Conservation (phyloP, 23 tunicate species). For the Trididemnum clinides region DNA sequence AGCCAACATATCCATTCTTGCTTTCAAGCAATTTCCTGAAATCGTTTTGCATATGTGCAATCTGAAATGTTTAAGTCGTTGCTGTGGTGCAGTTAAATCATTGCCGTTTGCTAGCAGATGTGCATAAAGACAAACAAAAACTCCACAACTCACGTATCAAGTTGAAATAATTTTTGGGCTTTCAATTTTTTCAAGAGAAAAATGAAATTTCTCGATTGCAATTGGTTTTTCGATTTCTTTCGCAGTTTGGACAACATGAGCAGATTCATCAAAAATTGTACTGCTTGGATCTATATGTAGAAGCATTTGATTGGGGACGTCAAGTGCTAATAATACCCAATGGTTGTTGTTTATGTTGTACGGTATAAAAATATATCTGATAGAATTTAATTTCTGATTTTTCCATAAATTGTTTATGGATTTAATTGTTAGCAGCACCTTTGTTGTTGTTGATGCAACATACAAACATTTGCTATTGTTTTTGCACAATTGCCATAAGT, state of each 20-base stretch:
- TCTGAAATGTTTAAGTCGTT: too few species aligned
- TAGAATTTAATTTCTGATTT: not conserved
- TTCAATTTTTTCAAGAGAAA: not conserved
- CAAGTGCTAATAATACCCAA: not conserved
- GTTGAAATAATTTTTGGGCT: not conserved
- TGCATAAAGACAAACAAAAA: not conserved
- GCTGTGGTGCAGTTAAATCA: too few species aligned
- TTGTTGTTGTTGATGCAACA: not conserved
- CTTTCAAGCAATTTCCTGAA: too few species aligned
- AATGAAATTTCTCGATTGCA: not conserved
- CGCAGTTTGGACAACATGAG: not conserved
- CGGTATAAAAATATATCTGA: not conserved
- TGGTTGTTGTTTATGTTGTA: not conserved
- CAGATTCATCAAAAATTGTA: not conserved
- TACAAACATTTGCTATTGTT: not conserved
- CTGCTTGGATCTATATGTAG: not conserved
- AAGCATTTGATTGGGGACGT: not conserved
- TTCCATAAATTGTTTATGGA: not conserved
- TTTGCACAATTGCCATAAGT: slow-evolving; percentile 2
- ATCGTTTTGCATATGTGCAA: too few species aligned
- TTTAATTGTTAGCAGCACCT: not conserved
- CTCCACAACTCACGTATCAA: not conserved
- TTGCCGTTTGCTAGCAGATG: not conserved
- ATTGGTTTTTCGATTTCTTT: not conserved
- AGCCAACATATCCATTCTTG: too few species aligned